phyloP scores from a whole-genome alignment of 2,113 vertebrate species.

The Siphamia tubifer region DNA sequence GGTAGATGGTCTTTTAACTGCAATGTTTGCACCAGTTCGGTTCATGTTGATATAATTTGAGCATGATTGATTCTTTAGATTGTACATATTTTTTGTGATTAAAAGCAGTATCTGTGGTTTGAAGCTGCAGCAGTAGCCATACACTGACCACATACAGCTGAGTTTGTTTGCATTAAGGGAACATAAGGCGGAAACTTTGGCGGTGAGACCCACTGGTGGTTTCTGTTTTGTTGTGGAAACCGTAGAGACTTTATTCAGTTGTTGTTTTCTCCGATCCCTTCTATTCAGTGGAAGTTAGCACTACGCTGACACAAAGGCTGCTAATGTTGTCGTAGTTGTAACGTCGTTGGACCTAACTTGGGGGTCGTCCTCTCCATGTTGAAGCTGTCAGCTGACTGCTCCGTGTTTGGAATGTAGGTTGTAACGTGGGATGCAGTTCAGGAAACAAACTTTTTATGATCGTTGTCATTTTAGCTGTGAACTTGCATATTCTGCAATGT shows the following conservation, averaged over 20 bases:
- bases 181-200: constrained; percentile 61
- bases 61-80: neutral
- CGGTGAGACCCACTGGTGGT: constrained; percentile 1
- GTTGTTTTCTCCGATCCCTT: neutral
- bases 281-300: constrained; percentile 3
- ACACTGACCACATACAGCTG: neutral
- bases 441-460: neutral
- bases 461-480: neutral
- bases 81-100: neutral
- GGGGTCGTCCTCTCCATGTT: constrained; percentile 13
- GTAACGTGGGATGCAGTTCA: neutral
- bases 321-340: constrained; percentile 15
- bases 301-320: neutral
- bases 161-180: constrained; percentile 34
- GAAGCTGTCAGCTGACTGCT: constrained; percentile 65
- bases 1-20: neutral
- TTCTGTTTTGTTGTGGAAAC: constrained; percentile 47
- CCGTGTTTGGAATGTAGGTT: constrained; percentile 28
- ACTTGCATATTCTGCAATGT: too few species aligned
- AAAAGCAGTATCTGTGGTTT: neutral
- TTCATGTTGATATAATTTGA: neutral
- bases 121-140: neutral
- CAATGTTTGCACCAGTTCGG: neutral
- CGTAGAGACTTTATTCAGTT: constrained; percentile 5
- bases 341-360: constrained; percentile 1